A percentile compares a stretch with the other conserved stretches of the same genome.
Evolutionary conservation across 2,113 vertebrate genomes (phyloP).

Genomic region (Vidua macroura): DNA sequence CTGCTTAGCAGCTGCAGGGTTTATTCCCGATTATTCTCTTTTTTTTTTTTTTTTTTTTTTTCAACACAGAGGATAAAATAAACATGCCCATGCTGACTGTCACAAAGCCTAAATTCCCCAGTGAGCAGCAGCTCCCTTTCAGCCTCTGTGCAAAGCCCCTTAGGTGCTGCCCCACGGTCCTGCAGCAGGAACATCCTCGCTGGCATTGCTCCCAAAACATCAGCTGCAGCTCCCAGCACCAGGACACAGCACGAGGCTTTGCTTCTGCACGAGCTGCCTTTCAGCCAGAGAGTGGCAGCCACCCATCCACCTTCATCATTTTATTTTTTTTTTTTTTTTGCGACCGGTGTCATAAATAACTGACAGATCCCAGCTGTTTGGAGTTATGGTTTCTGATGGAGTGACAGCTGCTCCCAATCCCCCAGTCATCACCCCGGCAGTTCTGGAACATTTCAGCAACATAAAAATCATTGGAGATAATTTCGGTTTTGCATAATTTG

Average conservation of each 20-base stretch:
- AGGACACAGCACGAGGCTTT: neutral
- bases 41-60: neutral
- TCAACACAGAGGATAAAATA: neutral
- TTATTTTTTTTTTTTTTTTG: neutral
- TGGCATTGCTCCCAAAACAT: neutral
- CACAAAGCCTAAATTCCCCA: neutral
- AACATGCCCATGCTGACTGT: neutral
- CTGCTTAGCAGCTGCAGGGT: neutral
- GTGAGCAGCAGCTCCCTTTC: neutral
- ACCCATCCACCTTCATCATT: conserved; percentile 10
- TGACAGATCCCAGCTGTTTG: conserved; percentile 80
- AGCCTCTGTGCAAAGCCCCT: neutral
- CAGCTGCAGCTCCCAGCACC: neutral
- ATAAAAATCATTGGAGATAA: conserved; percentile 79
- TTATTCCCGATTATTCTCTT: neutral
- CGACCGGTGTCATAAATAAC: conserved; percentile 51
- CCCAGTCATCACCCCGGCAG: conserved; percentile 72
- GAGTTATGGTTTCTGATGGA: conserved; percentile 75
- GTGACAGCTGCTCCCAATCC: conserved; percentile 79
- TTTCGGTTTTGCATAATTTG: conserved; percentile 78
- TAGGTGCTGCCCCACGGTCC: fast-evolving
- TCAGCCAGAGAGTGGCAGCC: neutral
- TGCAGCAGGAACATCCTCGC: neutral
- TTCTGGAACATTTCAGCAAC: conserved; percentile 71
- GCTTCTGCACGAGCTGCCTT: neutral